Conservation (phyloP, 1,140 invertebrate genomes). For the Oryctes rhinoceros region DNA sequence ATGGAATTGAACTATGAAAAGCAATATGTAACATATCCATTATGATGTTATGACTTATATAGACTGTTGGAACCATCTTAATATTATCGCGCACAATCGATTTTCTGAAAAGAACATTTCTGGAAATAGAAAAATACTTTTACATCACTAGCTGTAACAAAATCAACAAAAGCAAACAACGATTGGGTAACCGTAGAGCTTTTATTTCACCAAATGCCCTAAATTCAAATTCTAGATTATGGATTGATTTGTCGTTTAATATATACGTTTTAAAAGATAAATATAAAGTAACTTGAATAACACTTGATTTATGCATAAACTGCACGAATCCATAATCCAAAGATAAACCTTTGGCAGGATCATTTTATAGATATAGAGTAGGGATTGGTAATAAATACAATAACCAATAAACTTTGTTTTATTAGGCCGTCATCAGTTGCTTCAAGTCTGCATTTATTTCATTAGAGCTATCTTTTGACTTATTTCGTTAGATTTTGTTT, state of each 20-base stretch:
- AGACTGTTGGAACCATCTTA: too few relatives aligned
- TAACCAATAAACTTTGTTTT: conserved; percentile 65
- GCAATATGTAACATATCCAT: too few relatives aligned
- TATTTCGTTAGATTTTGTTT: conserved; percentile 45
- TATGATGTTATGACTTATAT: too few relatives aligned
- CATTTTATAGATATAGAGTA: conserved; percentile 64
- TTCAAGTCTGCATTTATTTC: conserved; percentile 63
- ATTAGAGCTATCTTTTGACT: conserved; percentile 40
- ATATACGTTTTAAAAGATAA: not conserved
- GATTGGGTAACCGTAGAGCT: conserved; percentile 87
- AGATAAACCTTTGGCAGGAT: conserved; percentile 78
- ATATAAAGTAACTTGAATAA: conserved; percentile 82
- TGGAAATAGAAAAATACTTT: conserved; percentile 71
- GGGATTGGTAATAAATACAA: not conserved
- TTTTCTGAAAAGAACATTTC: not conserved
- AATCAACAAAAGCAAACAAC: conserved; percentile 99
- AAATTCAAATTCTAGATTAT: conserved; percentile 52
- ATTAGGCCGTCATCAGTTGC: conserved; percentile 81
- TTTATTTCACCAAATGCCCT: conserved; percentile 97
- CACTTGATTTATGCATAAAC: conserved; percentile 79
- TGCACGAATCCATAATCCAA: conserved; percentile 97
- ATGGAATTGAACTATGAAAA: too few relatives aligned
- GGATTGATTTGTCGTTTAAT: too few relatives aligned
- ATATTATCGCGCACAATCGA: too few relatives aligned
- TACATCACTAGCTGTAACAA: conserved; percentile 86